phyloP scores from a whole-genome alignment of 2,888 invertebrate genomes.

The Troides oblongomaculatus region DNA sequence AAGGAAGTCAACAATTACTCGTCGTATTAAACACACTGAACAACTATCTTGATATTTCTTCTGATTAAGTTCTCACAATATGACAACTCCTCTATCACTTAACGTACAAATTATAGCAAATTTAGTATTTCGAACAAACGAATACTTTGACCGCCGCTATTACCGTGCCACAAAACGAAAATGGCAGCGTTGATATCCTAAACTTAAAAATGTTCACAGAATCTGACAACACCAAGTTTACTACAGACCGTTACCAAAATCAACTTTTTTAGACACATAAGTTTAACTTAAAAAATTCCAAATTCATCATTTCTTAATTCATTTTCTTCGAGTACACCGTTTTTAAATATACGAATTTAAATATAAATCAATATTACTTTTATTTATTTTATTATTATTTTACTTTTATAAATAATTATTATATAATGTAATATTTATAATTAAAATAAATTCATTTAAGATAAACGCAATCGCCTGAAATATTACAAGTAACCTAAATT shows the following conservation, averaged over 20 bases:
- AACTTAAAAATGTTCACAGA: conserved; percentile 27
- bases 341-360: no score
- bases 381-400: no score
- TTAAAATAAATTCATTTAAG: no score
- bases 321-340: no score
- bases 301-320: no score
- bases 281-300: no score
- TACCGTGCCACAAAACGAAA: conserved; percentile 78
- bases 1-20: conserved; percentile 66
- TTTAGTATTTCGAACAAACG: conserved; percentile 50
- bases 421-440: no score
- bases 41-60: conserved; percentile 36
- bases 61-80: conserved; percentile 16
- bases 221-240: conserved; percentile 32
- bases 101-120: conserved; percentile 46
- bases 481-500: no score
- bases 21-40: conserved; percentile 48
- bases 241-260: conserved; percentile 35
- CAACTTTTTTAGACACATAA: not conserved
- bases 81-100: conserved; percentile 42
- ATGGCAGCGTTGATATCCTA: conserved; percentile 68
- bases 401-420: no score
- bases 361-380: no score
- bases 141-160: conserved; percentile 64
- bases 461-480: no score